Evolutionary conservation across 2,113 vertebrate species (phyloP).

Genomic region (Macquaria ambigua): DNA sequence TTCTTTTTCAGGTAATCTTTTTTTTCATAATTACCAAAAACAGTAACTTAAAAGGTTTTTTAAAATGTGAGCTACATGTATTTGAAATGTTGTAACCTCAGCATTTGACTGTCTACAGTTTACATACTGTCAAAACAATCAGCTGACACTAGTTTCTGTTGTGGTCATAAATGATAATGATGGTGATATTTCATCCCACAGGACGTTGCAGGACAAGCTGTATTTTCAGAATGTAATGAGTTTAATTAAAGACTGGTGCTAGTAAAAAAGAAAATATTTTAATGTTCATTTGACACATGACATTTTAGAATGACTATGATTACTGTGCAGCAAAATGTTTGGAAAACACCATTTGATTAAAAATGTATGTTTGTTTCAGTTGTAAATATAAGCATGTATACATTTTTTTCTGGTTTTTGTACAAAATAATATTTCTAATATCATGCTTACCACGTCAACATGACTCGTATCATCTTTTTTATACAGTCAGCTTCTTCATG

Average conservation of each 20-base stretch:
- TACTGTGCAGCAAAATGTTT: not conserved
- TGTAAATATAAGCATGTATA: slow-evolving; percentile 18
- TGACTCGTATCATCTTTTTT: not conserved
- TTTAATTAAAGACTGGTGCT: not conserved
- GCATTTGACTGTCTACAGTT: not conserved
- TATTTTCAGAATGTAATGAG: not conserved
- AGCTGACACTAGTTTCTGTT: not conserved
- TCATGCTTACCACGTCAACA: not conserved
- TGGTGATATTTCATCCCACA: not conserved
- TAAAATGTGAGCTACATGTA: not conserved
- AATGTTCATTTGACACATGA: not conserved
- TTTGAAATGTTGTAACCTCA: not conserved
- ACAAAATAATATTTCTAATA: slow-evolving; percentile 17
- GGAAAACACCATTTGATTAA: not conserved
- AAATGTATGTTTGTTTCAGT: slow-evolving; percentile 18
- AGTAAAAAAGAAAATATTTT: slow-evolving; percentile 18
- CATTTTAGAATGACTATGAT: slow-evolving; percentile 10
- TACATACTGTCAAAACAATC: not conserved
- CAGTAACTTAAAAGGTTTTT: not conserved
- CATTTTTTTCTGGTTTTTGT: not conserved
- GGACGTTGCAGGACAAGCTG: not conserved
- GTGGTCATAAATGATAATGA: not conserved
- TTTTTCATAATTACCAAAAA: not conserved
- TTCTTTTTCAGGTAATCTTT: not conserved
- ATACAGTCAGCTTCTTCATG: not conserved